Conservation (phyloP, 2,888 invertebrate species). For the Diarsia rubi region DNA sequence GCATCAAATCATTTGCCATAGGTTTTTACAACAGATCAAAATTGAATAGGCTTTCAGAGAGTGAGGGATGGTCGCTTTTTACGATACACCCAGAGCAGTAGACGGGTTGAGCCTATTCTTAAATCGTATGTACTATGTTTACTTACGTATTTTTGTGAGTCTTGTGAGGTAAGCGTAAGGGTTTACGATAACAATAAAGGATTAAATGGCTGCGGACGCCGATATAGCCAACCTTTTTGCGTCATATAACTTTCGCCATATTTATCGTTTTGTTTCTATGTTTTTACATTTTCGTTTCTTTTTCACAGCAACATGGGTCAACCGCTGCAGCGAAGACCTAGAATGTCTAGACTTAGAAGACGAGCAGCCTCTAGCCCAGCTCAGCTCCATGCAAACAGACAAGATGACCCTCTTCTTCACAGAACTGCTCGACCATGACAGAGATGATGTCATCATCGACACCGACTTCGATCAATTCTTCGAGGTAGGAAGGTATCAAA, state of each 20-base stretch:
- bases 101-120: conserved; percentile 15
- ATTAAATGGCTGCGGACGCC: conserved; percentile 38
- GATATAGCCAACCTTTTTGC: conserved; percentile 27
- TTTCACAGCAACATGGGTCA: conserved; percentile 94
- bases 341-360: conserved; percentile 90
- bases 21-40: conserved; percentile 3
- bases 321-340: conserved; percentile 93
- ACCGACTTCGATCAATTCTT: conserved; percentile 93
- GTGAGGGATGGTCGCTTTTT: conserved; percentile 5
- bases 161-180: conserved; percentile 46
- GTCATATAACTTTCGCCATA: conserved; percentile 25
- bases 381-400: conserved; percentile 92
- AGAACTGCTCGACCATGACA: conserved; percentile 93
- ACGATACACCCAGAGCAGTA: not conserved
- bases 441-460: conserved; percentile 93
- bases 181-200: conserved; percentile 53
- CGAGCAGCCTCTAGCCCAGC: conserved; percentile 86
- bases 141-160: conserved; percentile 2
- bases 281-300: conserved; percentile 28
- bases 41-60: conserved; percentile 10
- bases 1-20: conserved; percentile 10
- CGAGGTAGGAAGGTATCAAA: conserved; percentile 76
- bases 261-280: not conserved
- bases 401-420: conserved; percentile 94
- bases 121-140: conserved; percentile 27